phyloP scores from a whole-genome alignment of 2,113 vertebrate species.

The human (Homo sapiens) region GRCh38 chr1:184193001-184193500 shows the following conservation, averaged over 20 bases:
- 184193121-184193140: neutral
- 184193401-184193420: neutral
- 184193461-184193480: neutral
- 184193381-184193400: neutral
- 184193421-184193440: neutral
- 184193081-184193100: neutral
- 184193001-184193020: neutral
- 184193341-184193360: neutral
- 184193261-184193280: neutral
- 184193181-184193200: neutral
- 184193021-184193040: neutral
- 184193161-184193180: neutral
- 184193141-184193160: neutral
- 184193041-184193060: neutral
- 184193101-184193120: neutral
- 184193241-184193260: neutral
- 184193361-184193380: neutral
- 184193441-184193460: neutral
- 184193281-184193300: neutral
- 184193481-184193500: neutral
- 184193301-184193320: neutral
- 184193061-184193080: neutral
- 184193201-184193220: neutral
- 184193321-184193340: neutral
- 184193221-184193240: neutral